Conservation (phyloP, 2,797 vertebrate genomes). For the Balearica regulorum region DNA sequence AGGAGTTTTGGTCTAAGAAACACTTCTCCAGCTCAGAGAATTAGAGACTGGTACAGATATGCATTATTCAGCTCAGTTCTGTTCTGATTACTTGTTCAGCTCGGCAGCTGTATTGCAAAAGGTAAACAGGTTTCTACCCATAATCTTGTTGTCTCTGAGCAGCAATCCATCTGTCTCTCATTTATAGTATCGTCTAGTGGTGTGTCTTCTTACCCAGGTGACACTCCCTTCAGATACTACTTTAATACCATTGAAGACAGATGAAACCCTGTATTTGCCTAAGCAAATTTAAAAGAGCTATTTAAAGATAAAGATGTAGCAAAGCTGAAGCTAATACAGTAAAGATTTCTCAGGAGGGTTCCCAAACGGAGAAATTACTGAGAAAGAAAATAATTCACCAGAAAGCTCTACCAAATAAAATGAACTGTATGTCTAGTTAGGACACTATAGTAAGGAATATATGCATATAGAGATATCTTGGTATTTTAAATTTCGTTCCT, state of each 20-base stretch:
- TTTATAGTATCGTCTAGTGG: neutral
- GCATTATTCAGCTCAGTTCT: conserved; percentile 10
- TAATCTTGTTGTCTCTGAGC: conserved; percentile 32
- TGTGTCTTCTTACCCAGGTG: conserved; percentile 28
- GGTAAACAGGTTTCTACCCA: conserved; percentile 29
- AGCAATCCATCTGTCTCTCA: conserved; percentile 55
- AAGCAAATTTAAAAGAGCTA: conserved; percentile 45
- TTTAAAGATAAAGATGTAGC: conserved; percentile 49
- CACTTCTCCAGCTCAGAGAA: neutral
- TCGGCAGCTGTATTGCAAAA: conserved; percentile 15
- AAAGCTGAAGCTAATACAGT: conserved; percentile 48
- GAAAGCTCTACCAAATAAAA: conserved; percentile 20
- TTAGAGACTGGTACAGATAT: neutral
- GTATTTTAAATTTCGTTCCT: conserved; percentile 16
- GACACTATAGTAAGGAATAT: neutral
- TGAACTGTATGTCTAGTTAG: conserved; percentile 13
- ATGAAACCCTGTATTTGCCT: conserved; percentile 39
- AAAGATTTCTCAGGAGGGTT: conserved; percentile 28
- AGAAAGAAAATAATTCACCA: conserved; percentile 42
- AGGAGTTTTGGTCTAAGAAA: neutral
- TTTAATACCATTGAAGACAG: conserved; percentile 40
- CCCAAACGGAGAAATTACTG: conserved; percentile 28
- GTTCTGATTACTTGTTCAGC: conserved; percentile 15
- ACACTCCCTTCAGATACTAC: conserved; percentile 17
- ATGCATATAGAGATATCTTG: neutral